Conservation (phyloP, 2,113 vertebrate species). For the Gambusia holbrooki region DNA sequence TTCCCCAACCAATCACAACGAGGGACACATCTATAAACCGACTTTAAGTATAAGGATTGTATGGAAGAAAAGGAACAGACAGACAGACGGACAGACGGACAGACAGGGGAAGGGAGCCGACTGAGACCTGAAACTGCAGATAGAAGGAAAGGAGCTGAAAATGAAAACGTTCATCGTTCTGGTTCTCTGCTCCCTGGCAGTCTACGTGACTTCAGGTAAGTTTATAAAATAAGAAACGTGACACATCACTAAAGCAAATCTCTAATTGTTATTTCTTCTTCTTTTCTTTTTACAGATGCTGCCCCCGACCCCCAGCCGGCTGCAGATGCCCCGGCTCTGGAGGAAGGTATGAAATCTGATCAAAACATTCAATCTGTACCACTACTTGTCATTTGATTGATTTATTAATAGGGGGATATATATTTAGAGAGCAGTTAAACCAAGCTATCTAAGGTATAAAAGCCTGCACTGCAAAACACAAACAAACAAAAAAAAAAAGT, state of each 20-base stretch:
- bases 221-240: neutral
- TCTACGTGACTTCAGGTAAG: conserved; percentile 65
- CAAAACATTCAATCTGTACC: neutral
- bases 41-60: conserved; percentile 30
- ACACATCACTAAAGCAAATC: neutral
- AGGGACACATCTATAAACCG: conserved; percentile 62
- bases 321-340: conserved; percentile 34
- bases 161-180: conserved; percentile 72
- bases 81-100: neutral
- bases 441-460: too few relatives aligned
- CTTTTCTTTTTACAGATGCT: conserved; percentile 9
- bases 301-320: conserved; percentile 39
- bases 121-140: conserved; percentile 30
- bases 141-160: conserved; percentile 38
- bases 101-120: neutral
- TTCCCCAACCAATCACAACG: conserved; percentile 69
- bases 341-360: conserved; percentile 50
- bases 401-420: too few relatives aligned
- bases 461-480: too few relatives aligned
- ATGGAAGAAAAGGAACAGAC: conserved; percentile 8
- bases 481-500: too few relatives aligned
- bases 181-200: conserved; percentile 61
- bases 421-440: too few relatives aligned
- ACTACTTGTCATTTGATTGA: too few relatives aligned
- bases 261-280: neutral